Percentiles rank a stretch among this genome's conserved stretches.
Evolutionary conservation across 1,140 invertebrate genomes (phyloP).

Genomic region (Atta texana): DNA sequence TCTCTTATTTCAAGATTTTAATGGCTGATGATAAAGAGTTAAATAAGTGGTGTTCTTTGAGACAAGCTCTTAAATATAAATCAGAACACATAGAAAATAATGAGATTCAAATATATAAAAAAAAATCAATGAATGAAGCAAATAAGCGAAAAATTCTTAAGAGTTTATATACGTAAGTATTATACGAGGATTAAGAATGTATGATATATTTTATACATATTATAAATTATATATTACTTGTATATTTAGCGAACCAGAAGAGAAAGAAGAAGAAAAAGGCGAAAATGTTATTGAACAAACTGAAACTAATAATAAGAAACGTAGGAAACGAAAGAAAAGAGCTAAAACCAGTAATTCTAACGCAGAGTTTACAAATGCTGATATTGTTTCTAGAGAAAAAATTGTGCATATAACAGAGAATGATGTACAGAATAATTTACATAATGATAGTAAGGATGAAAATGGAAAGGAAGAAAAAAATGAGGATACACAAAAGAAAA

Average conservation of each 20-base stretch:
- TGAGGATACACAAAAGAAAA: constrained; percentile 66
- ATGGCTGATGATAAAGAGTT: constrained; percentile 96
- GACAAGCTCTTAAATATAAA: constrained; percentile 94
- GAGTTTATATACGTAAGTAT: constrained; percentile 90
- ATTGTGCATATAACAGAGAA: neutral
- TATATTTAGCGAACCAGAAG: constrained; percentile 64
- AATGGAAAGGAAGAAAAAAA: constrained; percentile 77
- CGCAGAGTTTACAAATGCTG: constrained; percentile 10
- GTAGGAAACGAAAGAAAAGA: constrained; percentile 71
- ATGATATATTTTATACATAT: constrained; percentile 36
- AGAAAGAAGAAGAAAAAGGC: constrained; percentile 43
- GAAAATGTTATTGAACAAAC: constrained; percentile 27
- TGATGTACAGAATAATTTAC: neutral
- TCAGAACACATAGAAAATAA: constrained; percentile 92
- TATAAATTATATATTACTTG: constrained; percentile 2
- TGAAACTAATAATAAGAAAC: constrained; percentile 66
- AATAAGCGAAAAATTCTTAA: constrained; percentile 94
- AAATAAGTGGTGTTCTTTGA: constrained; percentile 97
- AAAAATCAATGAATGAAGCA: constrained; percentile 90
- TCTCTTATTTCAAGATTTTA: constrained; percentile 90
- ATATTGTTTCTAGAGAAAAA: constrained; percentile 19
- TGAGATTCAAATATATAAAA: constrained; percentile 92
- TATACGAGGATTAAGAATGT: constrained; percentile 20
- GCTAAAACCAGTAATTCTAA: constrained; percentile 44
- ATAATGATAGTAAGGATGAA: constrained; percentile 65